Percentiles rank a stretch among this genome's conserved stretches.
Evolutionary conservation across 2,888 invertebrate species (phyloP).

Genomic region (Xestobium rufovillosum): DNA sequence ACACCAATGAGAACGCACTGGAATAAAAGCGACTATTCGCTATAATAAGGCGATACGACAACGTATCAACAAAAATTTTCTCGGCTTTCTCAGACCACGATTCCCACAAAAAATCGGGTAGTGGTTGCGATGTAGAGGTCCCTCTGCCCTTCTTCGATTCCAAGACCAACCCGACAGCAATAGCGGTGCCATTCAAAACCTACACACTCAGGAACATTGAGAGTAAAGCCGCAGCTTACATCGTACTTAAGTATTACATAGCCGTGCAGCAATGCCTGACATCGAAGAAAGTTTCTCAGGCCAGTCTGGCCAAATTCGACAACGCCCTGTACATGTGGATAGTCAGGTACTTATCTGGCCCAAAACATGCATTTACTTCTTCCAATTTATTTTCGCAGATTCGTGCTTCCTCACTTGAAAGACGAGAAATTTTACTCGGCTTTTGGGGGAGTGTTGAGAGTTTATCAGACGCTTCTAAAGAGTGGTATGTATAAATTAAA

Average conservation of each 20-base stretch:
- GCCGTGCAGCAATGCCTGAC: slow-evolving; percentile 44
- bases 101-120: background rate
- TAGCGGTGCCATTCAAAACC: slow-evolving; percentile 53
- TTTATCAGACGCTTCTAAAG: slow-evolving; percentile 39
- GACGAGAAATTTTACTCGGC: slow-evolving; percentile 56
- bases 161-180: slow-evolving; percentile 45
- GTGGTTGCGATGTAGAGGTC: slow-evolving; percentile 30
- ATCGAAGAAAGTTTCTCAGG: slow-evolving; percentile 36
- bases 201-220: background rate
- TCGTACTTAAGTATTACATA: slow-evolving; percentile 49
- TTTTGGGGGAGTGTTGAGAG: slow-evolving; percentile 39
- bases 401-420: slow-evolving; percentile 47
- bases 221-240: slow-evolving; percentile 39
- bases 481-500: slow-evolving; percentile 27
- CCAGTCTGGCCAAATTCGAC: slow-evolving; percentile 43
- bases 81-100: background rate
- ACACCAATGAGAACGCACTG: too few species aligned
- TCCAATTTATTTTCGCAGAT: slow-evolving; percentile 44
- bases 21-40: too few species aligned
- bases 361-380: too few species aligned
- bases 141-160: slow-evolving; percentile 56
- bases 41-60: too few species aligned
- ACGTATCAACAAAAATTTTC: too few species aligned
- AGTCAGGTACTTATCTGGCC: slow-evolving; percentile 38
- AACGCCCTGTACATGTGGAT: slow-evolving; percentile 51